Conservation (phyloP, 2,113 vertebrate genomes). For the Perognathus longimembris region DNA sequence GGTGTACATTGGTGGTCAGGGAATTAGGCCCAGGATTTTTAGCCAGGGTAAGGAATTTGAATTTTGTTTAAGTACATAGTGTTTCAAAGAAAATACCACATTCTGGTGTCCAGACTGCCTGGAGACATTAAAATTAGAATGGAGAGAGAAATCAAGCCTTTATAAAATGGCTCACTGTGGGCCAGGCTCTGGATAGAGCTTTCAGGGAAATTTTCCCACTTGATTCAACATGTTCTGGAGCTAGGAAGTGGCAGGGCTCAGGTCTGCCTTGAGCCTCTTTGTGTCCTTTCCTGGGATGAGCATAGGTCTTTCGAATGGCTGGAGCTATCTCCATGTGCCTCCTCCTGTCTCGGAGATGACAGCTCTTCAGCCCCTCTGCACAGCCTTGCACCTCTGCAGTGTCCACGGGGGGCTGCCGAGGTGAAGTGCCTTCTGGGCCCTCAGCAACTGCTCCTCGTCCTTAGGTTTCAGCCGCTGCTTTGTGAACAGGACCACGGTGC, state of each 20-base stretch:
- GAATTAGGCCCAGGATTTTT: neutral
- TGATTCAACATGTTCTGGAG: neutral
- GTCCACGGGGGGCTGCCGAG: neutral
- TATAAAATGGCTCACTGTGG: neutral
- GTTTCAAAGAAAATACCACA: conserved; percentile 30
- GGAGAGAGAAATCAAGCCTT: neutral
- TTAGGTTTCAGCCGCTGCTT: neutral
- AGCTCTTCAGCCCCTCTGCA: neutral
- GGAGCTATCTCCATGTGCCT: neutral
- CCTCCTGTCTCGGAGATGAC: neutral
- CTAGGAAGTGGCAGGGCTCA: neutral
- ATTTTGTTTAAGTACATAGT: neutral
- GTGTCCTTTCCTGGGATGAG: neutral
- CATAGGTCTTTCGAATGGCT: neutral
- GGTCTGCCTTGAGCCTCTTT: neutral
- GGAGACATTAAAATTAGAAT: neutral
- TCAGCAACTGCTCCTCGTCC: neutral
- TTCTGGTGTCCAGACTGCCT: neutral
- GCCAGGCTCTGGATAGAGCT: neutral
- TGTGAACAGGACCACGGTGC: neutral
- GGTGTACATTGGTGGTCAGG: neutral
- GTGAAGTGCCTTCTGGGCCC: neutral
- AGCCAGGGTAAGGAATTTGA: neutral
- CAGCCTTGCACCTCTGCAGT: neutral
- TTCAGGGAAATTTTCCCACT: neutral